Conservation (phyloP, 1,140 invertebrate species). For the Conus betulinus region DNA sequence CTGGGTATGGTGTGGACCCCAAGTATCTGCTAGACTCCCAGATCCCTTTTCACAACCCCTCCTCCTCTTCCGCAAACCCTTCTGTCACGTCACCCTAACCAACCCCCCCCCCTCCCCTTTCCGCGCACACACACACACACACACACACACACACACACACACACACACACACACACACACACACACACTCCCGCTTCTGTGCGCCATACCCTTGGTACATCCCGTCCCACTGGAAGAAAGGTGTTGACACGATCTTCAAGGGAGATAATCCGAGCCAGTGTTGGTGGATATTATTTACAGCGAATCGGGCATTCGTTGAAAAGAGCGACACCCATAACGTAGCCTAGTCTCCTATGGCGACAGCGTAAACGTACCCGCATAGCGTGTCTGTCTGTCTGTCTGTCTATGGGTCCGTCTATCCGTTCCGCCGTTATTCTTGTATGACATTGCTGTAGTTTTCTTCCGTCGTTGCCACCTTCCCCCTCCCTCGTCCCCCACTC, state of each 20-base stretch:
- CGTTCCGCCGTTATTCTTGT: not conserved
- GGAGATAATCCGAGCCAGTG: not conserved
- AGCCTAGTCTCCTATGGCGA: not conserved
- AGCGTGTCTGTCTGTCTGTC: not conserved
- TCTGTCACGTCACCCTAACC: no score
- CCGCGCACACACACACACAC: not conserved
- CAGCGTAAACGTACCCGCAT: not conserved
- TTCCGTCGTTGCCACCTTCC: no score
- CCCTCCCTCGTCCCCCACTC: no score
- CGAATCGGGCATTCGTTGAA: not conserved
- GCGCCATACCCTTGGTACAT: not conserved
- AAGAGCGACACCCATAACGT: not conserved
- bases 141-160: no score
- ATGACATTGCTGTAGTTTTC: no score
- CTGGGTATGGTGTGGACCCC: no score
- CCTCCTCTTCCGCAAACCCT: no score
- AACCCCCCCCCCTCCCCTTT: not conserved
- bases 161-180: no score
- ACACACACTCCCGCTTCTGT: no score
- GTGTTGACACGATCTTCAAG: not conserved
- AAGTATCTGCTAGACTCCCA: no score
- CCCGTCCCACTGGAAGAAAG: not conserved
- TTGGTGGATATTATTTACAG: not conserved
- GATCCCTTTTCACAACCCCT: no score
- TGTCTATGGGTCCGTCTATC: slow-evolving; percentile 14